These are phyloP conservation scores for Tetramorium bicarinatum DNA, from an alignment of 2,888 invertebrate genomes.

Conservation along the genomic window DNA sequence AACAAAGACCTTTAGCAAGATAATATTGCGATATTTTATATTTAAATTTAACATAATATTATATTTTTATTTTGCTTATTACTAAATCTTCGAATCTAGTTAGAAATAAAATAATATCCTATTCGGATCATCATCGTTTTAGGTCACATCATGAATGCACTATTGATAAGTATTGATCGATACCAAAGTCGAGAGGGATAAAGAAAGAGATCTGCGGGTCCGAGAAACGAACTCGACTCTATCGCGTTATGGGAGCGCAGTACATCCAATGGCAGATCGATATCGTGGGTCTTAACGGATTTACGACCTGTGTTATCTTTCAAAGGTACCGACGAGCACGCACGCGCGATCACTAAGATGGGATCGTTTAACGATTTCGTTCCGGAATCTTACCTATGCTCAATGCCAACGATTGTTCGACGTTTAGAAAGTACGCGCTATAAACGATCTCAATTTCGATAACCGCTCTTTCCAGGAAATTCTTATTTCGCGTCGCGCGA, in stretches of 20 bases:
- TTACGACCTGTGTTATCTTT: slow-evolving; percentile 77
- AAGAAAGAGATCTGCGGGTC: slow-evolving; percentile 55
- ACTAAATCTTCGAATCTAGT: background rate
- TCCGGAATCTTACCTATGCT: slow-evolving; percentile 67
- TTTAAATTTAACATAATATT: background rate
- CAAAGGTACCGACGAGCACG: slow-evolving; percentile 76
- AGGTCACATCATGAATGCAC: slow-evolving; percentile 55
- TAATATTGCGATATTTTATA: background rate
- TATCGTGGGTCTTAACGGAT: slow-evolving; percentile 76
- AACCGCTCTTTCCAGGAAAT: slow-evolving; percentile 47
- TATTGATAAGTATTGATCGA: slow-evolving; percentile 59
- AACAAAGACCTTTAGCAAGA: background rate
- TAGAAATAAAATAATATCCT: background rate
- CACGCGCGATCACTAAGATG: slow-evolving; percentile 64
- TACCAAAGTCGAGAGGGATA: slow-evolving; percentile 41
- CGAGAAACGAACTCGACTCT: slow-evolving; percentile 72
- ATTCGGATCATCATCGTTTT: slow-evolving; percentile 14
- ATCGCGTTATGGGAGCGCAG: slow-evolving; percentile 64
- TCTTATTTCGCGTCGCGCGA: slow-evolving; percentile 29
- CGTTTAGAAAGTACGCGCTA: slow-evolving; percentile 45
- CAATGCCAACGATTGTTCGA: slow-evolving; percentile 73
- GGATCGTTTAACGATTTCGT: slow-evolving; percentile 76
- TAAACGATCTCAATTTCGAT: slow-evolving; percentile 69
- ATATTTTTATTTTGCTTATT: background rate
- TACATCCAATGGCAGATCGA: slow-evolving; percentile 74